Conservation (phyloP, 1,140 invertebrate species). For the Bombus turneri region DNA sequence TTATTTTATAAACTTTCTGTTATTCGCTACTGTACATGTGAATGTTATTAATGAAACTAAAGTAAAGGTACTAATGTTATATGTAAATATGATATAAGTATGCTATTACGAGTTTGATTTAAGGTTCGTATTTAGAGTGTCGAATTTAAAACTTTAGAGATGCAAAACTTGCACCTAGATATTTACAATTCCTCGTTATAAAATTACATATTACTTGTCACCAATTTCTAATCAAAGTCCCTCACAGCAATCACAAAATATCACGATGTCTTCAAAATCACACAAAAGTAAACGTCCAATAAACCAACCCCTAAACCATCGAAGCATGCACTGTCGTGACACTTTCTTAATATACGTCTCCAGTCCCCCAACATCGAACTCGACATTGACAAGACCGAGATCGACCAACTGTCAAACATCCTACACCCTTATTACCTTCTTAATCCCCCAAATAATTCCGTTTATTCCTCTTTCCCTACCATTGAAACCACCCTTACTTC, state of each 20-base stretch:
- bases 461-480: neutral
- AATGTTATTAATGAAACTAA: too few relatives aligned
- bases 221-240: neutral
- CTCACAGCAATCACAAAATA: neutral
- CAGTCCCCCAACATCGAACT: neutral
- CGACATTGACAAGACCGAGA: constrained; percentile 31
- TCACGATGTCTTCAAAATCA: neutral
- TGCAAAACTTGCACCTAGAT: neutral
- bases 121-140: too few relatives aligned
- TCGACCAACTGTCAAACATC: constrained; percentile 29
- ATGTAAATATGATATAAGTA: too few relatives aligned
- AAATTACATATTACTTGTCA: neutral
- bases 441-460: constrained; percentile 12
- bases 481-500: neutral
- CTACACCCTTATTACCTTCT: constrained; percentile 18
- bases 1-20: too few relatives aligned
- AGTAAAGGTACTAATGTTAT: too few relatives aligned
- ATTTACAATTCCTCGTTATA: neutral
- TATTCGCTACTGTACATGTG: too few relatives aligned
- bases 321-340: neutral
- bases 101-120: too few relatives aligned
- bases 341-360: constrained; percentile 29
- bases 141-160: too few relatives aligned
- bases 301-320: neutral
- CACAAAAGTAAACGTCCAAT: constrained; percentile 13